Conservation (phyloP, 1,140 invertebrate species). For the Nomia melanderi region DNA sequence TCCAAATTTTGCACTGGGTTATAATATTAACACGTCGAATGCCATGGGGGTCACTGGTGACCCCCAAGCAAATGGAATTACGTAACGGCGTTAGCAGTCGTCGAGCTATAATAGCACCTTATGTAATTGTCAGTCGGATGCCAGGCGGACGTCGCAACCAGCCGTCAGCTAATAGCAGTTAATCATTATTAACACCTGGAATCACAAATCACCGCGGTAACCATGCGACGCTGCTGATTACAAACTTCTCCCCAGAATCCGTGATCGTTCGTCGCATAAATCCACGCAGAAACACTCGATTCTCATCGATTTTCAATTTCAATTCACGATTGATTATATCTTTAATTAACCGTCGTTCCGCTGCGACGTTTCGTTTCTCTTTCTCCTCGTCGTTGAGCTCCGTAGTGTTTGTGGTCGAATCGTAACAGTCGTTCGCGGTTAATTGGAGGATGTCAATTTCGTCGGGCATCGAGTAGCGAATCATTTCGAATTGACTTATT, state of each 20-base stretch:
- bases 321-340: too few relatives aligned
- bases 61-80: too few relatives aligned
- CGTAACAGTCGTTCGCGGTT: too few relatives aligned
- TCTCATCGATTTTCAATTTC: neutral
- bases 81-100: neutral
- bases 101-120: neutral
- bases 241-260: neutral
- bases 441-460: too few relatives aligned
- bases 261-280: neutral
- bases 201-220: neutral
- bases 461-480: too few relatives aligned
- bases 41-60: too few relatives aligned
- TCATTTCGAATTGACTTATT: too few relatives aligned
- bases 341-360: neutral
- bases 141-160: neutral
- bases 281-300: neutral
- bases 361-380: too few relatives aligned
- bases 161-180: slow-evolving; percentile 5
- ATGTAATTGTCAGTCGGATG: slow-evolving; percentile 7
- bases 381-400: too few relatives aligned
- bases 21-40: too few relatives aligned
- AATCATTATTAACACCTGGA: slow-evolving; percentile 16
- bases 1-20: too few relatives aligned
- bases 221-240: neutral
- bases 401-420: too few relatives aligned